These are phyloP conservation scores for Polietes domitor DNA, from an alignment of 2,888 invertebrate species.

Conservation along the genomic window DNA sequence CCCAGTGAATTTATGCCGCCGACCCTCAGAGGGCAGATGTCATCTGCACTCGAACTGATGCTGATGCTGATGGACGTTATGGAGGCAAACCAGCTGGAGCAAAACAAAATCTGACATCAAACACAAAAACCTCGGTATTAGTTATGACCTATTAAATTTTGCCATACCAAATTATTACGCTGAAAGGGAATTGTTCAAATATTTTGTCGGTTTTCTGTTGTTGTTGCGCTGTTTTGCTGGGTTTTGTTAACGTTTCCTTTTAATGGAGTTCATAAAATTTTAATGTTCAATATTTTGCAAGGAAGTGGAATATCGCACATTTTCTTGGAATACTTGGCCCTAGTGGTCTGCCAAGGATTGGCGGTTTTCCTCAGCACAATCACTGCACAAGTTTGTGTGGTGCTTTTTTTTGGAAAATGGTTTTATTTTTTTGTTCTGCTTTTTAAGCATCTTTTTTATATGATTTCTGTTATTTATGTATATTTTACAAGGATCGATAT, in stretches of 20 bases:
- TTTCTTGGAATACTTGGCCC: too few species aligned
- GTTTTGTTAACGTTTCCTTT: background rate
- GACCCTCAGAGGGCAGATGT: background rate
- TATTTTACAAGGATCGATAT: background rate
- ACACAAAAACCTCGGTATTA: background rate
- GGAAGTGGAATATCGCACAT: background rate
- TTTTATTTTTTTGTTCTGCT: background rate
- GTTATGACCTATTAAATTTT: conserved; percentile 4
- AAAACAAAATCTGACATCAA: background rate
- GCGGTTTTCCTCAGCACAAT: too few species aligned
- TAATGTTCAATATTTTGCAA: background rate
- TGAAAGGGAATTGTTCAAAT: background rate
- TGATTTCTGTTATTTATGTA: background rate
- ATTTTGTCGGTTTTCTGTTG: background rate
- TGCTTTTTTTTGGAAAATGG: too few species aligned
- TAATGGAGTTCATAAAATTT: background rate
- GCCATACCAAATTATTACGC: background rate
- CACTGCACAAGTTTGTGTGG: too few species aligned
- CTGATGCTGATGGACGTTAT: background rate
- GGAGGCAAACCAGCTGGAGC: background rate
- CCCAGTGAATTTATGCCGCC: background rate
- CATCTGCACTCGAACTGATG: conserved; percentile 1
- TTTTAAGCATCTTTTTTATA: background rate
- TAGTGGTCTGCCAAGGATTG: too few species aligned
- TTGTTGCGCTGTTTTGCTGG: background rate